Conservation (phyloP, 2,888 invertebrate genomes). For the Disparrhopalites patrizii region DNA sequence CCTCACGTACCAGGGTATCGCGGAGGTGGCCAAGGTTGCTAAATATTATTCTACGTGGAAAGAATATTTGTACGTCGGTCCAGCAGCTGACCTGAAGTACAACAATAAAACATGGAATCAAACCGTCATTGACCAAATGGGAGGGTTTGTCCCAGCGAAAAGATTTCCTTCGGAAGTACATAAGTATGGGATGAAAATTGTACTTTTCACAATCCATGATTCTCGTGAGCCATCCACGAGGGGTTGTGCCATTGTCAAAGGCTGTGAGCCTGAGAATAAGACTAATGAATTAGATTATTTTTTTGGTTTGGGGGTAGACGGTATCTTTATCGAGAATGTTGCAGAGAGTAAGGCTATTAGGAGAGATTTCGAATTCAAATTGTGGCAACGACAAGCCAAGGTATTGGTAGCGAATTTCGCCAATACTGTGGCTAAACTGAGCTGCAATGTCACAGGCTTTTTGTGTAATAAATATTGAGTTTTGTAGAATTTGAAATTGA, state of each 20-base stretch:
- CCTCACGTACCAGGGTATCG: conserved; percentile 30
- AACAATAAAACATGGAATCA: conserved; percentile 28
- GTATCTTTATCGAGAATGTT: conserved; percentile 45
- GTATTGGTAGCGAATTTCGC: no score
- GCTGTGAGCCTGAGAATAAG: conserved; percentile 37
- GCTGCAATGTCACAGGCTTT: not conserved
- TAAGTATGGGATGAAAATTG: conserved; percentile 32
- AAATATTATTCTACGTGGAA: conserved; percentile 34
- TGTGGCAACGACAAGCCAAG: no score
- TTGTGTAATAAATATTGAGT: not conserved
- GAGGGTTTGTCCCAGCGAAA: conserved; percentile 39
- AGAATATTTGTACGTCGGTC: conserved; percentile 33
- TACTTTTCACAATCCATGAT: conserved; percentile 44
- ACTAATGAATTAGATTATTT: conserved; percentile 38
- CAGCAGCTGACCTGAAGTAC: conserved; percentile 11
- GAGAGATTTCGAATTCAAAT: conserved; percentile 26
- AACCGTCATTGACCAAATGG: conserved; percentile 28
- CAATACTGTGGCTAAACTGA: not conserved
- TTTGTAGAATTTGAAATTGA: no score
- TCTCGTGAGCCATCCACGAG: conserved; percentile 34
- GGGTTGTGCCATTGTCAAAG: conserved; percentile 31
- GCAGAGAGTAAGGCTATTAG: conserved; percentile 36
- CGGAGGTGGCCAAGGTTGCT: conserved; percentile 28
- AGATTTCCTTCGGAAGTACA: conserved; percentile 32
- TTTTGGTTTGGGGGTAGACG: conserved; percentile 44